Evolutionary conservation across 2,888 invertebrate species (phyloP).

Genomic region (Axea sp.): DNA sequence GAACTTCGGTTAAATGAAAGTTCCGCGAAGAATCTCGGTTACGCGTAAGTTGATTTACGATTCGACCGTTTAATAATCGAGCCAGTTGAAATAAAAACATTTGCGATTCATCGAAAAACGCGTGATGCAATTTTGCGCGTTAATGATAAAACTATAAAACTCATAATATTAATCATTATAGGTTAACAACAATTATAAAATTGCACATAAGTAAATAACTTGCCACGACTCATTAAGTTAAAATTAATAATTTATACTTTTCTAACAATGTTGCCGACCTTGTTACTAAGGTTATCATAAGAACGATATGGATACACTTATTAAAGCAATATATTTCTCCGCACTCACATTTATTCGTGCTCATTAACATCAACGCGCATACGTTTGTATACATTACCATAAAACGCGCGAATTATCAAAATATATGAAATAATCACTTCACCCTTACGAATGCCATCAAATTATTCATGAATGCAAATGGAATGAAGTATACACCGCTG

Average conservation of each 20-base stretch:
- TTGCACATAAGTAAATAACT: conserved; percentile 14
- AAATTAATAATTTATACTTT: conserved; percentile 35
- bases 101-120: too few relatives aligned
- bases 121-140: too few relatives aligned
- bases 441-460: conserved; percentile 32
- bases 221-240: too few relatives aligned
- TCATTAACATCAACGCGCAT: conserved; percentile 52
- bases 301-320: conserved; percentile 44
- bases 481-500: conserved; percentile 12
- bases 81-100: too few relatives aligned
- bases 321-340: conserved; percentile 42
- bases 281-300: conserved; percentile 50
- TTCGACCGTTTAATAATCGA: too few relatives aligned
- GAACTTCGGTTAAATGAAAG: too few relatives aligned
- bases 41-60: too few relatives aligned
- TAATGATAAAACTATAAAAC: too few relatives aligned
- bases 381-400: conserved; percentile 54
- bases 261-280: conserved; percentile 49
- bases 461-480: conserved; percentile 41
- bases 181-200: too few relatives aligned
- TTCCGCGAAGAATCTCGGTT: too few relatives aligned
- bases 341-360: conserved; percentile 34
- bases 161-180: too few relatives aligned
- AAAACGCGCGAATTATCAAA: conserved; percentile 46
- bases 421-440: conserved; percentile 44